Conservation (phyloP, 2,797 vertebrate species). For the Molossus molossus region DNA sequence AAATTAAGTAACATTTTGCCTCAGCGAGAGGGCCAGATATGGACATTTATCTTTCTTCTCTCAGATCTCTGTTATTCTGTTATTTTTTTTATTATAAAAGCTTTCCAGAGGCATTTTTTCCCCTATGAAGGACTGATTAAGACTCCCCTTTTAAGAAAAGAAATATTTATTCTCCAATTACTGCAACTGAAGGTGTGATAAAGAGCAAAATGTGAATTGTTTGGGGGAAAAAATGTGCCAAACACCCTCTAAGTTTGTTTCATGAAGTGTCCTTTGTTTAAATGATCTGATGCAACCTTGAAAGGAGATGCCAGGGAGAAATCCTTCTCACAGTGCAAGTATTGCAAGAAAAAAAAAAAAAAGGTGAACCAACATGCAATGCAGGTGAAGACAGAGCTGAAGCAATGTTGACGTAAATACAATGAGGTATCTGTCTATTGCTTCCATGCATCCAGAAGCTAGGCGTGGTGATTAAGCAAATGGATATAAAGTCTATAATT, state of each 20-base stretch:
- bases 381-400: background rate
- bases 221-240: constrained; percentile 18
- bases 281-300: background rate
- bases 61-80: constrained; percentile 54
- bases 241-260: background rate
- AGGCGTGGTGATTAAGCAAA: constrained; percentile 17
- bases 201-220: constrained; percentile 21
- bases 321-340: background rate
- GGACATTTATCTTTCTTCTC: constrained; percentile 44
- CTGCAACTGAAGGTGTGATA: background rate
- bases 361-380: fast-evolving
- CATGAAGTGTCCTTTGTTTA: background rate
- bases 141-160: background rate
- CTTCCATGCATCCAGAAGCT: background rate
- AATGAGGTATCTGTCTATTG: background rate
- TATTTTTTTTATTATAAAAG: constrained; percentile 62
- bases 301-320: background rate
- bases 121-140: background rate
- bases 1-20: constrained; percentile 11
- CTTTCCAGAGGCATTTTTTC: constrained; percentile 39
- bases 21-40: background rate
- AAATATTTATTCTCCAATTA: constrained; percentile 64
- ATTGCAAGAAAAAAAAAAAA: background rate
- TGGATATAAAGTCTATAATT: background rate
- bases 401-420: background rate